Conservation (phyloP, 1,140 invertebrate species). For the Babylonia areolata region DNA sequence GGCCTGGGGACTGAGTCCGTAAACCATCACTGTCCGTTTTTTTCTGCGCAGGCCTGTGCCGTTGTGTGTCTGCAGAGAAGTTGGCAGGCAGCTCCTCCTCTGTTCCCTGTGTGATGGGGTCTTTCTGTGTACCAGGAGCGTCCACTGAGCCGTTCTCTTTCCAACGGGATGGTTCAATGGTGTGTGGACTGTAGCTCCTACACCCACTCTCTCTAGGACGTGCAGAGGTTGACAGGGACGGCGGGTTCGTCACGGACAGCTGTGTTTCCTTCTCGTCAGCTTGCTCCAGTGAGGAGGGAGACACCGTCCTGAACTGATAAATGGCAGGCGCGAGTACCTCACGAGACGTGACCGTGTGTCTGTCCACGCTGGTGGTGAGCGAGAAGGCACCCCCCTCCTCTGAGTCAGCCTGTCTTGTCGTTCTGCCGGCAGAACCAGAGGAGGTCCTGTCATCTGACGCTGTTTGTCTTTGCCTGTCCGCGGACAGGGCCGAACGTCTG, state of each 20-base stretch:
- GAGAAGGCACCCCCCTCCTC: neutral
- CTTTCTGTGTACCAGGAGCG: neutral
- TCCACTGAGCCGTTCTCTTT: too few species aligned
- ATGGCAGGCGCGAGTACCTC: neutral
- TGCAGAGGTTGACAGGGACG: neutral
- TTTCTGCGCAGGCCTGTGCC: neutral
- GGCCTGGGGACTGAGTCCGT: neutral
- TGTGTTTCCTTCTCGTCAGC: neutral
- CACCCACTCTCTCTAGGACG: neutral
- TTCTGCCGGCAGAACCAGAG: neutral
- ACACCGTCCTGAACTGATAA: neutral
- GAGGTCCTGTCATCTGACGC: neutral
- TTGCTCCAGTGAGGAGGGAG: neutral
- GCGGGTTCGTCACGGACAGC: neutral
- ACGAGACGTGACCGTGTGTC: neutral
- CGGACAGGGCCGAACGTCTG: neutral
- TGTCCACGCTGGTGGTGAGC: neutral
- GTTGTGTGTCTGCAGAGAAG: neutral
- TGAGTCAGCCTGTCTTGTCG: neutral
- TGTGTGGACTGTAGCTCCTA: too few species aligned
- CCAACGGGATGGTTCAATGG: too few species aligned
- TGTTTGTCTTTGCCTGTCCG: neutral
- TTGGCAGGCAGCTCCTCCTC: neutral
- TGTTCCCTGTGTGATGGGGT: neutral
- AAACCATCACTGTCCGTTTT: neutral